phyloP scores from a whole-genome alignment of 1,140 invertebrate species.

The Cardiocondyla obscurior region DNA sequence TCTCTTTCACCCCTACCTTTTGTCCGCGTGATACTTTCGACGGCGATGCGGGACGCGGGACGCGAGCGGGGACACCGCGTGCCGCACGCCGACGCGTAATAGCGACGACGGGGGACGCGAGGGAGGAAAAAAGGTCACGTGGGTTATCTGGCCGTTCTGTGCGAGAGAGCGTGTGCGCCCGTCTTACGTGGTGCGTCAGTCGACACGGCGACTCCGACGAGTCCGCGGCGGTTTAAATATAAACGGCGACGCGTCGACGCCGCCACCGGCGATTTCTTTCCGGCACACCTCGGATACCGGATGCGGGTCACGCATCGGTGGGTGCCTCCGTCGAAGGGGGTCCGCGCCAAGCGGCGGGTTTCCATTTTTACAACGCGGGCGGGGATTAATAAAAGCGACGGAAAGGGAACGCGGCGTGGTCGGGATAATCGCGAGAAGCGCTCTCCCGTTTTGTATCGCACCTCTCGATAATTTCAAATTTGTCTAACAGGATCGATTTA shows the following conservation, averaged over 20 bases:
- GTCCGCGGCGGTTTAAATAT: constrained; percentile 74
- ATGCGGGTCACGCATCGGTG: constrained; percentile 42
- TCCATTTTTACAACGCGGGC: constrained; percentile 36
- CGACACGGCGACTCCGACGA: constrained; percentile 69
- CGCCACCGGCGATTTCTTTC: constrained; percentile 31
- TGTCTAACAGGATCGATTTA: background rate
- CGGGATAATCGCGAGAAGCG: constrained; percentile 16
- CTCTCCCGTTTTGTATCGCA: constrained; percentile 5
- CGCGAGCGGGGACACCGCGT: constrained; percentile 32
- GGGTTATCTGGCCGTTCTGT: constrained; percentile 76
- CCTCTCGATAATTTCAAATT: constrained; percentile 13
- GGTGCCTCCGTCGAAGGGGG: constrained; percentile 21
- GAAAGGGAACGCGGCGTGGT: background rate
- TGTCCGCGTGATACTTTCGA: constrained; percentile 44
- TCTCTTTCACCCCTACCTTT: constrained; percentile 56
- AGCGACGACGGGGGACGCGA: constrained; percentile 17
- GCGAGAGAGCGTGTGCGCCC: constrained; percentile 69
- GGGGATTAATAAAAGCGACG: constrained; percentile 12
- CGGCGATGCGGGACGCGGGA: background rate
- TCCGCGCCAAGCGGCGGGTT: constrained; percentile 1
- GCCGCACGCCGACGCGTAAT: constrained; percentile 38
- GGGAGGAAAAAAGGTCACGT: constrained; percentile 73
- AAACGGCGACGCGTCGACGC: constrained; percentile 39
- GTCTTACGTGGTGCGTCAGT: constrained; percentile 75
- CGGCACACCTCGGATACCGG: constrained; percentile 51